Base-by-base conservation (phyloP, 2,113 vertebrate species). In the Ammodytes dubius region DNA sequence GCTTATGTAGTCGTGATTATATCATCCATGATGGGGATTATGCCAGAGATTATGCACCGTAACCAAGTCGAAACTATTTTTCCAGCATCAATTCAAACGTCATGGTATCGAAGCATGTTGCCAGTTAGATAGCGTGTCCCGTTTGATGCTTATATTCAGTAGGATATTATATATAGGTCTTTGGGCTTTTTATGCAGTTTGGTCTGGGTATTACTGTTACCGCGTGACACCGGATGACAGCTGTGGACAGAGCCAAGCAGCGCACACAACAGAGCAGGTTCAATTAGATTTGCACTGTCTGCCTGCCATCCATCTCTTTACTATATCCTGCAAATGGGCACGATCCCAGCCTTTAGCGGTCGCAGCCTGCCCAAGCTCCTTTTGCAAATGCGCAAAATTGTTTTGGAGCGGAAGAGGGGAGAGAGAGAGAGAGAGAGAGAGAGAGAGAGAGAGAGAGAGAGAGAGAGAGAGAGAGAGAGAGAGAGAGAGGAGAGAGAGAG, bases 141-240 rank as follows among this genome's bases (percentile, higher is more conserved):
- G 45, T 85, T 82, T 82, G 49, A 85, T 70, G 13, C 63, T 11
- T 56, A 54, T 61, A 69, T 63, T 74, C 65, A 74, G 72, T n/a
- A 15, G 49, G 61, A 84, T 79, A 75, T 81, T 64, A 72, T 67
- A 72, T 67, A 56, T 49, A 52, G 71, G 56, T 74, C 47, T 46
- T 14, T 13, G 15, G 56, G 71, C 42, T 59, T 76, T 27, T 86
- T 69, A 81, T 73, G 53, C 68, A 65, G 64, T 79, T 75, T 76
- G 68, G 59, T 59, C 47, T 78, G 50, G 40, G 59, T 92, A 88
- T 91, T 73, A 60, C 69, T n/a, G 17, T 74, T 77, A 76, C 85
- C 88, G 80, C 49, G 70, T 77, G 75, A 86, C 79, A 84, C 81
- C 87, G 89, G 75, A 88, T 89, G 89, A 91, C 91, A 91, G 87